Percentiles rank a stretch among this genome's conserved stretches.
Conservation (phyloP, 2,888 invertebrate genomes). For the Cryptocheilus praepositus region DNA sequence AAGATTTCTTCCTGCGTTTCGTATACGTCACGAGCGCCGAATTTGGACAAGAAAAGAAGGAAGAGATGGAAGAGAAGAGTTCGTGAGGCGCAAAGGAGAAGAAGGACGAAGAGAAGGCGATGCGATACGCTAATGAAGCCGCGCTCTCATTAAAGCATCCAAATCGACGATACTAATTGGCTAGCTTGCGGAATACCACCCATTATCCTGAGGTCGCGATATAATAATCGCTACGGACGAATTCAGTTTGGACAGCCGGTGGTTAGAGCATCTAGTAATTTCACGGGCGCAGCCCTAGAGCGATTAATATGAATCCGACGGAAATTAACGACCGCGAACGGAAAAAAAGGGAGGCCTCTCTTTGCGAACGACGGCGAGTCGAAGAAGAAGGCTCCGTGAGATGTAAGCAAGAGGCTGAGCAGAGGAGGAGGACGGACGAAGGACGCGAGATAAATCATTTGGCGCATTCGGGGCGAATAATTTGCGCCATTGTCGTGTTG, state of each 20-base stretch:
- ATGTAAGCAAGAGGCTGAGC: background rate
- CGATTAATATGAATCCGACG: constrained; percentile 61
- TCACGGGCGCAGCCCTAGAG: constrained; percentile 59
- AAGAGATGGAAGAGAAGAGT: background rate
- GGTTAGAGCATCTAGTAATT: constrained; percentile 65
- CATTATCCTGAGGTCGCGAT: constrained; percentile 65
- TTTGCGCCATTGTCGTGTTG: constrained; percentile 6
- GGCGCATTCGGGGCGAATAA: constrained; percentile 1
- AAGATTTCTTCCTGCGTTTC: background rate
- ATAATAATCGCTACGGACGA: constrained; percentile 66
- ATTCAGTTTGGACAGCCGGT: constrained; percentile 63
- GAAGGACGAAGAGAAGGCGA: constrained; percentile 18
- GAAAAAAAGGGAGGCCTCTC: constrained; percentile 21
- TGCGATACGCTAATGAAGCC: constrained; percentile 59
- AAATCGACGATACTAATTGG: constrained; percentile 63
- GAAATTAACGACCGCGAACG: constrained; percentile 53
- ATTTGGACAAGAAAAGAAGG: background rate
- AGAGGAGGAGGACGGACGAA: background rate
- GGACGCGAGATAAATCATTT: too few relatives aligned
- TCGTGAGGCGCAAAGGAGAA: background rate
- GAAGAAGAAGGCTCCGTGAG: constrained; percentile 24
- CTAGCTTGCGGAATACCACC: constrained; percentile 62
- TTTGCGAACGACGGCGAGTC: background rate
- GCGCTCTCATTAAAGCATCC: constrained; percentile 59
- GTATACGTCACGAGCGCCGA: background rate